Percentiles rank a stretch among this genome's conserved stretches.
These are phyloP conservation scores for Atrichornis clamosus DNA, from an alignment of 2,113 vertebrate genomes.

Conservation along the genomic window DNA sequence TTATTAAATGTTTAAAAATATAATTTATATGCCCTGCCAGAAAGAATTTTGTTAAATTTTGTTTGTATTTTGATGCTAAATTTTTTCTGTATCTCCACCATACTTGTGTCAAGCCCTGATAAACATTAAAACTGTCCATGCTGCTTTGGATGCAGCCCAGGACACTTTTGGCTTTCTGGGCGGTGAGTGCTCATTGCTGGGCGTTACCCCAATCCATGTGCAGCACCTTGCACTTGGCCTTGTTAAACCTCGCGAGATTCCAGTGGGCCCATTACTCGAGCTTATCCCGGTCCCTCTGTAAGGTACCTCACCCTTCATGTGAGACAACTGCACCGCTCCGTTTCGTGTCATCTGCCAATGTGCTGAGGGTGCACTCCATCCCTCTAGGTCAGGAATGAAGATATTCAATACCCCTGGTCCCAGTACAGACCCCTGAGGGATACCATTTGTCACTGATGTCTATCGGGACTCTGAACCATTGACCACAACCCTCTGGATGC, in stretches of 20 bases:
- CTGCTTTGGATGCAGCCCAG: no score
- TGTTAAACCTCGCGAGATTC: not conserved
- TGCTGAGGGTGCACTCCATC: not conserved
- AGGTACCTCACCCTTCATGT: not conserved
- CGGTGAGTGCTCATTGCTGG: not conserved
- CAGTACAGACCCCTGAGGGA: fast-evolving
- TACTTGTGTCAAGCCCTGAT: slow-evolving; percentile 4
- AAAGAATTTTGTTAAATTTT: not conserved
- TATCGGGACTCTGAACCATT: not conserved
- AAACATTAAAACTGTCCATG: not conserved
- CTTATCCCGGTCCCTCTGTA: not conserved
- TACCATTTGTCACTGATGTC: no score
- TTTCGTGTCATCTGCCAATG: not conserved
- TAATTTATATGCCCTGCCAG: not conserved
- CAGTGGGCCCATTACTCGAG: fast-evolving
- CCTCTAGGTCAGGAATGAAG: not conserved
- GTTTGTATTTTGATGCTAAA: slow-evolving; percentile 3
- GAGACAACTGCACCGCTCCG: not conserved
- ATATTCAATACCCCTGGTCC: not conserved
- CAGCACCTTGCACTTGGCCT: not conserved
- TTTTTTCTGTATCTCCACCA: slow-evolving; percentile 23
- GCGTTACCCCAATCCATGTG: not conserved
- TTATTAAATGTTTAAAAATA: not conserved
- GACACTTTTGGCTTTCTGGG: not conserved
- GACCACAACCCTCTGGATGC: not conserved